Evolutionary conservation across 1,140 invertebrate species (phyloP).

Genomic region (Lineus longissimus): DNA sequence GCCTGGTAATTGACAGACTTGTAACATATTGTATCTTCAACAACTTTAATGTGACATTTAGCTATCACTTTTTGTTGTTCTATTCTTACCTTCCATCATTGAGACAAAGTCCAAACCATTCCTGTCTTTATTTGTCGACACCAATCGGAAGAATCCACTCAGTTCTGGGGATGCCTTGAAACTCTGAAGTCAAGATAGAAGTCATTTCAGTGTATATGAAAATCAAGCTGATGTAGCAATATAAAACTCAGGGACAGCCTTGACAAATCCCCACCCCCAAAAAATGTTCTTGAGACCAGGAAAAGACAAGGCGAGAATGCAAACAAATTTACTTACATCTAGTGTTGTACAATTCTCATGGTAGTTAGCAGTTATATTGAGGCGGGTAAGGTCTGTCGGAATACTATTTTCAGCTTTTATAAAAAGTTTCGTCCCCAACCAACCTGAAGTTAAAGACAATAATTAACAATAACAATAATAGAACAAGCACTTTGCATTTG

Average conservation of each 20-base stretch:
- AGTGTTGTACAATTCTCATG: slow-evolving; percentile 72
- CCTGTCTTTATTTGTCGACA: slow-evolving; percentile 69
- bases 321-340: slow-evolving; percentile 27
- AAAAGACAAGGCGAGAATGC: not conserved
- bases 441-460: too few species aligned
- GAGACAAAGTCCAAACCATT: slow-evolving; percentile 64
- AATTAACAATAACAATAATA: too few species aligned
- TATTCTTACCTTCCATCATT: slow-evolving; percentile 58
- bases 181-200: too few species aligned
- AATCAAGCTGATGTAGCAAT: not conserved
- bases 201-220: not conserved
- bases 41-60: too few species aligned
- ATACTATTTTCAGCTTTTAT: slow-evolving; percentile 49
- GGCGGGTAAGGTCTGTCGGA: slow-evolving; percentile 57
- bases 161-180: slow-evolving; percentile 43
- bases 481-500: too few species aligned
- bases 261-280: too few species aligned
- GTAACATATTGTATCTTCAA: too few species aligned
- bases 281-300: too few species aligned
- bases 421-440: too few species aligned
- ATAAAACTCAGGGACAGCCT: not conserved
- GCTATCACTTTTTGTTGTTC: too few species aligned
- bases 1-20: too few species aligned
- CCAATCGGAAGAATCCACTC: slow-evolving; percentile 62
- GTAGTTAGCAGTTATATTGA: slow-evolving; percentile 72